Conservation (phyloP, 1,140 invertebrate species). For the Drosophila nigromelanica region DNA sequence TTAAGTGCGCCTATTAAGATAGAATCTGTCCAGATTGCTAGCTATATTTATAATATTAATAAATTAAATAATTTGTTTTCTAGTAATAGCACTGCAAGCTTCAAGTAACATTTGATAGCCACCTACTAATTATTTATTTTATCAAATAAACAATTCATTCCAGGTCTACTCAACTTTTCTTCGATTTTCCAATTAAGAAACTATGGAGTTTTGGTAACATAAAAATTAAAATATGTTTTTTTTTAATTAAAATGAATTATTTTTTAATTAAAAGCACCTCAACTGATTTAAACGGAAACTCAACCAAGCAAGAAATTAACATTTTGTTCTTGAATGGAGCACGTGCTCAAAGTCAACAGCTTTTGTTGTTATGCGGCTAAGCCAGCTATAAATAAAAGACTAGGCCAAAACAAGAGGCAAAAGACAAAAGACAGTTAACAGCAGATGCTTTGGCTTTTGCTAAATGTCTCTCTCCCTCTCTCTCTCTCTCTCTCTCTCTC, state of each 20-base stretch:
- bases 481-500: not conserved
- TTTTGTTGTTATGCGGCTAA: constrained; percentile 26
- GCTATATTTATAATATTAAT: not conserved
- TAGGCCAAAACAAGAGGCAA: constrained; percentile 4
- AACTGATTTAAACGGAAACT: constrained; percentile 17
- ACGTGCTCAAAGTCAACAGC: constrained; percentile 52
- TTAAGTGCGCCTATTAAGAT: too few relatives aligned
- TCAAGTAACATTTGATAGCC: too few relatives aligned
- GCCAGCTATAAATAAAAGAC: constrained; percentile 11
- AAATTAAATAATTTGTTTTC: too few relatives aligned
- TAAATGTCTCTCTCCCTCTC: not conserved
- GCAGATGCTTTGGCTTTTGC: constrained; percentile 13
- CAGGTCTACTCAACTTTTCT: too few relatives aligned
- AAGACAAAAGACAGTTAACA: constrained; percentile 12
- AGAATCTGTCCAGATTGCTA: too few relatives aligned
- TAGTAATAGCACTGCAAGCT: too few relatives aligned
- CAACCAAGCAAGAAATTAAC: constrained; percentile 27
- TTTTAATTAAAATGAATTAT: too few relatives aligned
- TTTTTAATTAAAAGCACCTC: not conserved
- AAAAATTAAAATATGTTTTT: too few relatives aligned
- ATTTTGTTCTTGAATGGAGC: constrained; percentile 49
- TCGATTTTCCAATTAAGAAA: too few relatives aligned
- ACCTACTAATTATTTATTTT: too few relatives aligned
- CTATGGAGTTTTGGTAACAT: too few relatives aligned
- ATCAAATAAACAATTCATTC: too few relatives aligned